Percentiles rank a stretch among this genome's conserved stretches.
Conservation (phyloP, 1,140 invertebrate genomes). For the Tetranychus cinnabarinus region DNA sequence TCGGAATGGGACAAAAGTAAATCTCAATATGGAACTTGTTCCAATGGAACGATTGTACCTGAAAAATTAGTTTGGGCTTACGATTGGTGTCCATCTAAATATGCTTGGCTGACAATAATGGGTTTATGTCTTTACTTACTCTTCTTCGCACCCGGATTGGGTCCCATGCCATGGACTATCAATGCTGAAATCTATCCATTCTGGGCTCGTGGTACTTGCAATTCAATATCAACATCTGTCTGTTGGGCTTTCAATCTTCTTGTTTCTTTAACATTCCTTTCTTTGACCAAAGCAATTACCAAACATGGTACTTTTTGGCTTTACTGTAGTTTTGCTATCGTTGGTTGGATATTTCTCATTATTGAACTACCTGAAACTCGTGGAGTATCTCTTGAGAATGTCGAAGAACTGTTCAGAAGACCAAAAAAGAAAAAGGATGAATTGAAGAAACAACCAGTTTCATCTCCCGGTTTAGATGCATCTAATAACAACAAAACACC, state of each 20-base stretch:
- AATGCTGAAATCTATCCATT: conserved; percentile 38
- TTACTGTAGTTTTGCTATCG: conserved; percentile 24
- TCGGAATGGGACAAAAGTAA: neutral
- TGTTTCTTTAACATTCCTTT: conserved; percentile 34
- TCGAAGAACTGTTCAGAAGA: conserved; percentile 14
- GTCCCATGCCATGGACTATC: conserved; percentile 39
- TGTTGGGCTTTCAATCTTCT: conserved; percentile 36
- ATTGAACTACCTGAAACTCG: conserved; percentile 31
- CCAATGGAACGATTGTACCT: neutral
- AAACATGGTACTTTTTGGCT: conserved; percentile 30
- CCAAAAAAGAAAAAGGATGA: neutral
- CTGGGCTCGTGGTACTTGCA: conserved; percentile 33
- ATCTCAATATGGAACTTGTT: conserved; percentile 2
- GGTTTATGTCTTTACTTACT: conserved; percentile 28
- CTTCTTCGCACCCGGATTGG: conserved; percentile 32
- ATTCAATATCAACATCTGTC: conserved; percentile 29
- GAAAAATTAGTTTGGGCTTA: conserved; percentile 19
- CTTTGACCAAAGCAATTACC: conserved; percentile 25
- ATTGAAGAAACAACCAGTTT: too few species aligned
- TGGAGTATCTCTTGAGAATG: conserved; percentile 28
- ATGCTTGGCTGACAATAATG: conserved; percentile 27
- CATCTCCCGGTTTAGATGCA: too few species aligned
- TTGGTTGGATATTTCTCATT: conserved; percentile 26
- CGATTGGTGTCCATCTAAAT: conserved; percentile 27
- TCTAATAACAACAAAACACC: too few species aligned